Evolutionary conservation across 1,140 invertebrate genomes (phyloP), one percentile per base, ranked within the genome.

Genomic region (Bombus huntii): DNA sequence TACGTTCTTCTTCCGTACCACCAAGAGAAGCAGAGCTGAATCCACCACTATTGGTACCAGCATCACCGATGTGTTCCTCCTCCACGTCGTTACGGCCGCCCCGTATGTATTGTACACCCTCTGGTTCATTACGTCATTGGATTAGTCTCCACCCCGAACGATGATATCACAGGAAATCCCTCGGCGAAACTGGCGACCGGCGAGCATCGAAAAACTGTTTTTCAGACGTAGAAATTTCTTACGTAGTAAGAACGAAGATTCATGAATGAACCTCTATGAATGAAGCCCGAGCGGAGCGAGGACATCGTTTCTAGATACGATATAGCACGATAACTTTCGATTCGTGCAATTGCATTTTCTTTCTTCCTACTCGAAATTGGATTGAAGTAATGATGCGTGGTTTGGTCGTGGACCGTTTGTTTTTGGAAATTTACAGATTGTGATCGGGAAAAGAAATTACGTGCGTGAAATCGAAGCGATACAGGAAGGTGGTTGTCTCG

Each of bases 211-310:
- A 76, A 71, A 82, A 70, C 81, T 71, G 53, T 75, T 71, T 73
- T 86, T 44, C 31, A 47, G 18, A 6, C 1, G 31, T 37, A 28
- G 39, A 18, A 10, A 62, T 22, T 31, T 53, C 74, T 86, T 77
- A 72, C 57, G 42, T 39, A 59, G 47, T 53, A 53, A 53, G 47
- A 22, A 22, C 5, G 47, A 53, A 53, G 44, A 71, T 47, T 86
- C 59, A 86, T 86, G 84, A 86, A 86, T 86, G 84, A 82, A 86
- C 65, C n/a, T 72, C 12, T n/a, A 53, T 86, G 85, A 86, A 86
- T 86, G 85, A 44, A 31, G 10, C 4, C n/a, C 18, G 53, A 3
- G 2, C 1, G 22, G 4, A 53, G 39, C 4, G 53, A 53, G 18
- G 22, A n/a, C 28, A 4, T 73, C 70, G n/a, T 73, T 71, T 44